Percentiles rank a stretch among this genome's conserved stretches.
Conservation (phyloP, 1,140 invertebrate species). For the Anastrepha obliqua region DNA sequence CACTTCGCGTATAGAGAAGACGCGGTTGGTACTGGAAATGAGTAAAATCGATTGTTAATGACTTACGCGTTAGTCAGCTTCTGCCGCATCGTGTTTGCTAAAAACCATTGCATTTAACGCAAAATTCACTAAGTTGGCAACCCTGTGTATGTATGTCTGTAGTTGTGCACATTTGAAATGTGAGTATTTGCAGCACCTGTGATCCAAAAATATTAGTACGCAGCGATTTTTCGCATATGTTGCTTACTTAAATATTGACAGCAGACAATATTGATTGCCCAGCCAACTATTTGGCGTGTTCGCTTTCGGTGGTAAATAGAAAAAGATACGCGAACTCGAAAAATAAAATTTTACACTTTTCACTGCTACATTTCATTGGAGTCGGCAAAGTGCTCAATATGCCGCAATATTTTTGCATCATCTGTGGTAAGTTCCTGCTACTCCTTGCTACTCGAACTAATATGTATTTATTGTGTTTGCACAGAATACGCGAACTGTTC, state of each 20-base stretch:
- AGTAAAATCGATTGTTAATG: no score
- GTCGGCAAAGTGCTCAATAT: not conserved
- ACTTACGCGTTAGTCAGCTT: no score
- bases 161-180: no score
- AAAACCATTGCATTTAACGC: no score
- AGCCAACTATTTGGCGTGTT: not conserved
- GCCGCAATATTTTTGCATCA: not conserved
- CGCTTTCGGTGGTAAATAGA: not conserved
- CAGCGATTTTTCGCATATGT: not conserved
- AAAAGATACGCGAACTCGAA: conserved; percentile 7
- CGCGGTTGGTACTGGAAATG: no score
- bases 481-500: conserved; percentile 38
- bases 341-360: not conserved
- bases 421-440: not conserved
- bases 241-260: conserved; percentile 32
- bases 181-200: conserved; percentile 17
- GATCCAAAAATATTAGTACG: not conserved
- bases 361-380: not conserved
- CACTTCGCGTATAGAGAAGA: no score
- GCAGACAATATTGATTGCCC: conserved; percentile 23
- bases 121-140: no score
- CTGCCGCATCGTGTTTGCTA: no score
- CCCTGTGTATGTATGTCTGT: no score
- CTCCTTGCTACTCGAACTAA: not conserved
- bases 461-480: conserved; percentile 5